Conservation (phyloP, 2,797 vertebrate species). For the Gallirallus australis region DNA sequence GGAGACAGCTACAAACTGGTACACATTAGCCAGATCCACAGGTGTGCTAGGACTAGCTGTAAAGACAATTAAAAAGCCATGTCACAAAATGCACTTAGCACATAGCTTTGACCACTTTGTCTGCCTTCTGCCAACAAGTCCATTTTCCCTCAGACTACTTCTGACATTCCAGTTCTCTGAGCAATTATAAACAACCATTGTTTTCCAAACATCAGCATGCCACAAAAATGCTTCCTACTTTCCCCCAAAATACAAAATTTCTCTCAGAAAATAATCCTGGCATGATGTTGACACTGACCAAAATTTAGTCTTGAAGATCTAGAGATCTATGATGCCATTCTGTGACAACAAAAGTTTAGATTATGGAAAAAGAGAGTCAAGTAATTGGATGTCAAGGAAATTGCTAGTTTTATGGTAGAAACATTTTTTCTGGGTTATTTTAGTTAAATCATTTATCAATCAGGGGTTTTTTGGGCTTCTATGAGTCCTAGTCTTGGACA, state of each 20-base stretch:
- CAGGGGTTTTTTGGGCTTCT: background rate
- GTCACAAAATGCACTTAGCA: background rate
- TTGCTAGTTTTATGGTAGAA: background rate
- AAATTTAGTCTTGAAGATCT: background rate
- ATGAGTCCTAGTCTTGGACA: background rate
- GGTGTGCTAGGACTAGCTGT: background rate
- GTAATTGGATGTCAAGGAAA: background rate
- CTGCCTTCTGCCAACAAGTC: constrained; percentile 52
- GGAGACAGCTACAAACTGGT: background rate
- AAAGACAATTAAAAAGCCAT: background rate
- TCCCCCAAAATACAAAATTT: constrained; percentile 34
- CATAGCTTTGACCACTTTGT: background rate
- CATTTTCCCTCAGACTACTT: constrained; percentile 54
- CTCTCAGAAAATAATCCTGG: background rate
- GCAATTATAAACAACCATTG: constrained; percentile 64
- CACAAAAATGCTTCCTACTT: constrained; percentile 67
- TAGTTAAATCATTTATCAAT: background rate
- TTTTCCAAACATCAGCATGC: constrained; percentile 56
- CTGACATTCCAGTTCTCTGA: constrained; percentile 64
- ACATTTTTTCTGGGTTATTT: background rate
- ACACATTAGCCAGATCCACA: background rate
- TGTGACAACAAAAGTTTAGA: background rate
- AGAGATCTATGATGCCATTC: background rate
- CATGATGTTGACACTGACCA: background rate
- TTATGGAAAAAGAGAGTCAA: background rate